Percentiles rank a stretch among this genome's conserved stretches.
phyloP scores from a whole-genome alignment of 2,888 invertebrate genomes.

The Unio pictorum region DNA sequence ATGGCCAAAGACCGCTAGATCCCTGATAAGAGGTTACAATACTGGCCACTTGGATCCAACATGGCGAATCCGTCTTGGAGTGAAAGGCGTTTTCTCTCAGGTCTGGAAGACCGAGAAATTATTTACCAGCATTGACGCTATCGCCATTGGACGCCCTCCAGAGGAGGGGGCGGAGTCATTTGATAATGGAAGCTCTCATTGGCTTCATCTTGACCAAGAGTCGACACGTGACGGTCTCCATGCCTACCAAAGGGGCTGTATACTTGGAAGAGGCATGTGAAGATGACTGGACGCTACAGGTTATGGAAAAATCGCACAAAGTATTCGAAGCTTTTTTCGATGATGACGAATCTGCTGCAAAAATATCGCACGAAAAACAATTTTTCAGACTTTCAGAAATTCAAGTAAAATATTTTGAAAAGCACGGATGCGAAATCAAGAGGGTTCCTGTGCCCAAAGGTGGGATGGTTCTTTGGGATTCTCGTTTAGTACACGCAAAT shows the following conservation, averaged over 20 bases:
- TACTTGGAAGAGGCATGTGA: conserved; percentile 48
- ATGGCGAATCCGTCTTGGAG: conserved; percentile 41
- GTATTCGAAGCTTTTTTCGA: conserved; percentile 33
- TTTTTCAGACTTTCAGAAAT: conserved; percentile 27
- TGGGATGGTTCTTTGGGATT: conserved; percentile 61
- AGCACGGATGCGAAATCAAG: conserved; percentile 31
- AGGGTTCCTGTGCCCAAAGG: conserved; percentile 55
- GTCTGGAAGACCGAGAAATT: conserved; percentile 58
- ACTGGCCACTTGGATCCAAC: conserved; percentile 40
- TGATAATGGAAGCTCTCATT: conserved; percentile 14
- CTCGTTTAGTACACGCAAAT: conserved; percentile 53
- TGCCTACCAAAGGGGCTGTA: conserved; percentile 54
- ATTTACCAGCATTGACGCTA: conserved; percentile 52
- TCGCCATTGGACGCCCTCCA: conserved; percentile 52
- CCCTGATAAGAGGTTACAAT: conserved; percentile 42
- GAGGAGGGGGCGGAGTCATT: conserved; percentile 36
- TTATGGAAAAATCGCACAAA: conserved; percentile 46
- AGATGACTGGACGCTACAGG: conserved; percentile 46
- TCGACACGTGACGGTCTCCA: conserved; percentile 41
- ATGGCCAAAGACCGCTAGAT: conserved; percentile 15
- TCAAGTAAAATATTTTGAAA: conserved; percentile 29
- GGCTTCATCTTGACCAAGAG: conserved; percentile 54
- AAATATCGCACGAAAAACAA: conserved; percentile 13
- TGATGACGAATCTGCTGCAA: conserved; percentile 11
- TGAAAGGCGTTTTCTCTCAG: conserved; percentile 43